phyloP scores from a whole-genome alignment of 2,113 vertebrate genomes.

The Catharus minimus region DNA sequence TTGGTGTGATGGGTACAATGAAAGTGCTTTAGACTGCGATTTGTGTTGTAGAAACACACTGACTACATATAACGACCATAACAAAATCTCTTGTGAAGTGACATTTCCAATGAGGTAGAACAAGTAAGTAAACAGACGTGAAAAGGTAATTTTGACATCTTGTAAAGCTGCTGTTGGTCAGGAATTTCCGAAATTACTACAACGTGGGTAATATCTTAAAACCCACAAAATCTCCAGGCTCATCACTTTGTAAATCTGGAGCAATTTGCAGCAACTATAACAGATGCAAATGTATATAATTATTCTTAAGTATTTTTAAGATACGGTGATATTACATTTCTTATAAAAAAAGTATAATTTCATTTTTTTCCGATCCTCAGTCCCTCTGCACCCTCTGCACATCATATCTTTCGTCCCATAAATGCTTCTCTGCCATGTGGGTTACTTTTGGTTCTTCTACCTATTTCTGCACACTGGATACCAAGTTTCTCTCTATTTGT shows the following conservation, averaged over 20 bases:
- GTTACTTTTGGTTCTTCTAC: background rate
- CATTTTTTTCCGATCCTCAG: background rate
- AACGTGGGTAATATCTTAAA: background rate
- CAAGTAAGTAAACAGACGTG: background rate
- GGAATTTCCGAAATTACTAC: background rate
- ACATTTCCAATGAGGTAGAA: background rate
- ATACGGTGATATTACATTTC: background rate
- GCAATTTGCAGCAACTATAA: background rate
- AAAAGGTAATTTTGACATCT: background rate
- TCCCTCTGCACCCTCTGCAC: background rate
- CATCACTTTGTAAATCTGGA: background rate
- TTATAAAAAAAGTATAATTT: background rate
- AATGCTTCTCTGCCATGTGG: background rate
- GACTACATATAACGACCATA: background rate
- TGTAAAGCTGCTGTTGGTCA: background rate
- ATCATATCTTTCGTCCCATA: background rate
- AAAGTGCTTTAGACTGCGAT: background rate
- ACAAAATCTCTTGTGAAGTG: background rate
- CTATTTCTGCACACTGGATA: background rate
- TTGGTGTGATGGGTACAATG: background rate
- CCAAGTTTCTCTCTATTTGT: background rate
- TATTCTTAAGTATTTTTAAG: background rate
- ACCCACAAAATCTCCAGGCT: background rate
- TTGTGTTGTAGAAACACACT: background rate
- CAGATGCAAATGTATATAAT: background rate